Evolutionary conservation across 2,797 vertebrate species (phyloP), one percentile per base, ranked within the genome.

Genomic region (Brachyalestes nurse): DNA sequence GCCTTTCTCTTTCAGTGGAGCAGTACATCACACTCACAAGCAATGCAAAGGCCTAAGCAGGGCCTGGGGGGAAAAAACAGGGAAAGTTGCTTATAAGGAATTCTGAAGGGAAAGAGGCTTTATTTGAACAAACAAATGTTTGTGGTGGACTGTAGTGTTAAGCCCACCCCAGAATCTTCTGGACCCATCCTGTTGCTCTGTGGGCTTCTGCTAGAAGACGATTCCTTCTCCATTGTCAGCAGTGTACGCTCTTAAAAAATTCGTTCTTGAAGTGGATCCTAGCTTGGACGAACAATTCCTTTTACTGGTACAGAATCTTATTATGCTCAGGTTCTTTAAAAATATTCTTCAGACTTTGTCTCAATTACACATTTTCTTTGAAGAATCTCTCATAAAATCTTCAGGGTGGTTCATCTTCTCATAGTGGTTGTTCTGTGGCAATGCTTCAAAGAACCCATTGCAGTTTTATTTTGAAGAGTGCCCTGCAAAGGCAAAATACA

Each of bases 21-120:
- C 23, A 81, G 79, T 67, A 67, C 75, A 74, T 77, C 85, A 88
- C 87, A 91, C 77, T 86, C 83, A 61, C 40, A 6, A 45, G 34
- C 19, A 57, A 40, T 28, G n/a, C 80, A 83, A 25, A 6, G 82
- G 19, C 87, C 77, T 65, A 78, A 84, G 75, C 80, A 69, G 86
- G 82, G 81, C 69, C 80, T 90, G 86, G 90, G 89, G 4, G 67
- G 88, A 53, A 88, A 87, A 87, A 82, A 65, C 80, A 49, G 81
- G 7, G 73, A 66, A 75, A 77, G 77, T 66, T 78, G 72, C 57
- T 58, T 84, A 75, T 88, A 73, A 91, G 86, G 77, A 86, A 87
- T 80, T 72, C 78, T 71, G 75, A 85, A 81, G 82, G 78, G 14
- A 61, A 55, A 51, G 70, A 34, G 72, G 40, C 8, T 84, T 86